Evolutionary conservation across 2,113 vertebrate species (phyloP).

Genomic region (Bubo blakistoni): DNA sequence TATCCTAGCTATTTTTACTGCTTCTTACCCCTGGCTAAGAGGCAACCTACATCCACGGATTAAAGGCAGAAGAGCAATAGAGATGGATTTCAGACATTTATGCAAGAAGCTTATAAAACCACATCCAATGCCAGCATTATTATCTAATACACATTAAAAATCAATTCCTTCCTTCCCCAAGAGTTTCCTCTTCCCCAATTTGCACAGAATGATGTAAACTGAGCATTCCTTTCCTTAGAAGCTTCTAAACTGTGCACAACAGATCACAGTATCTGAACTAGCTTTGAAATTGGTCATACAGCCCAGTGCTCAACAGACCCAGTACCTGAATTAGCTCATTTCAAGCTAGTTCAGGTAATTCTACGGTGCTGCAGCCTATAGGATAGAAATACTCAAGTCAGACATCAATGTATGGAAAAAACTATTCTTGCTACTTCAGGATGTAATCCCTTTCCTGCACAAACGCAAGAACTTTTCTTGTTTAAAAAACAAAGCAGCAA

Average conservation of each 20-base stretch:
- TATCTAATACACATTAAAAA: not conserved
- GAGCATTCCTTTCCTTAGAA: not conserved
- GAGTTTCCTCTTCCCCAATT: not conserved
- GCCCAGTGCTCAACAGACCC: not conserved
- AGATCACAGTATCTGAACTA: not conserved
- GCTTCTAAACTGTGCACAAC: not conserved
- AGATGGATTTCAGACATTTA: not conserved
- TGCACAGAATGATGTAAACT: not conserved
- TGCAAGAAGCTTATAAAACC: not conserved
- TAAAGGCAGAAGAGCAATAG: not conserved
- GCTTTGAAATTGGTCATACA: not conserved
- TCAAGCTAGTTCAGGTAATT: not conserved
- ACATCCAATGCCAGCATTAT: not conserved
- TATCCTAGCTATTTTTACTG: slow-evolving; percentile 17
- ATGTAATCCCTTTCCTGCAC: not conserved
- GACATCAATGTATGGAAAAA: not conserved
- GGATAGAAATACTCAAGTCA: not conserved
- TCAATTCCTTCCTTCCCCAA: not conserved
- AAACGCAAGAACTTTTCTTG: not conserved
- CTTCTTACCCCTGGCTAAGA: slow-evolving; percentile 28
- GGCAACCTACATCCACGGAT: not conserved
- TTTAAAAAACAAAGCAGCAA: not conserved
- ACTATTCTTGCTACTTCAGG: not conserved
- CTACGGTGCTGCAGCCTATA: not conserved
- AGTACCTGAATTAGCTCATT: not conserved